A percentile compares a stretch with the other conserved stretches of the same genome.
These are phyloP conservation scores for Bradynema listronoti DNA, from an alignment of 1,140 invertebrate species.

Conservation along the genomic window DNA sequence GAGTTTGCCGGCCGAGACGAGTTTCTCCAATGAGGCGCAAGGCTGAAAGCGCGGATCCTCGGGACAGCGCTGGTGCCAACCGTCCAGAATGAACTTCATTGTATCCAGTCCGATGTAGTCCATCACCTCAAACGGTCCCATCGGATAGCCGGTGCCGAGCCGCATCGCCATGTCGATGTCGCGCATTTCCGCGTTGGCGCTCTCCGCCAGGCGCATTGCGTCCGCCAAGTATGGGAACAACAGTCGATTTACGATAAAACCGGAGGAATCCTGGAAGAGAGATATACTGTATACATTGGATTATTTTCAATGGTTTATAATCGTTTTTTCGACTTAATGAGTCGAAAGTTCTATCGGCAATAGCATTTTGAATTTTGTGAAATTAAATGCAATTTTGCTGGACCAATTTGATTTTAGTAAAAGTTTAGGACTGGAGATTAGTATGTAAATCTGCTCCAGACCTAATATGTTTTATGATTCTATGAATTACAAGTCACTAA, in stretches of 20 bases:
- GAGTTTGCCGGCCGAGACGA: constrained; percentile 74
- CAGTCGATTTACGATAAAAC: constrained; percentile 76
- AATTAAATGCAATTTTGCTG: not conserved
- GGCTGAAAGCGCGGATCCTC: constrained; percentile 71
- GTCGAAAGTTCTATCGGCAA: not conserved
- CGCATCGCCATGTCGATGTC: constrained; percentile 64
- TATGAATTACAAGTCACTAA: not conserved
- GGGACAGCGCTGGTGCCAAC: constrained; percentile 72
- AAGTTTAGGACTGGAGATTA: not conserved
- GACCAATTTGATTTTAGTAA: not conserved
- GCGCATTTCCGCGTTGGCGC: constrained; percentile 64
- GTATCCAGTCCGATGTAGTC: constrained; percentile 64
- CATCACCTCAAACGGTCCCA: constrained; percentile 62
- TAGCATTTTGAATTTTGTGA: not conserved
- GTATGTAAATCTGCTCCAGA: too few relatives aligned
- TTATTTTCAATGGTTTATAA: not conserved
- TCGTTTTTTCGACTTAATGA: not conserved
- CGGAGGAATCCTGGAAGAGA: constrained; percentile 68
- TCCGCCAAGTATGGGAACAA: constrained; percentile 72
- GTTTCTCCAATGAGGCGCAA: constrained; percentile 66
- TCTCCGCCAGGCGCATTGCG: constrained; percentile 71
- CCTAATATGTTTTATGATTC: not conserved
- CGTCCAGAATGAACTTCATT: constrained; percentile 63
- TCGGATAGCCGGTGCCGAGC: constrained; percentile 63
- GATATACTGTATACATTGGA: not conserved